Evolutionary conservation across 2,113 vertebrate genomes (phyloP), one percentile per base, ranked within the genome.

Genomic region (Sturnus vulgaris): DNA sequence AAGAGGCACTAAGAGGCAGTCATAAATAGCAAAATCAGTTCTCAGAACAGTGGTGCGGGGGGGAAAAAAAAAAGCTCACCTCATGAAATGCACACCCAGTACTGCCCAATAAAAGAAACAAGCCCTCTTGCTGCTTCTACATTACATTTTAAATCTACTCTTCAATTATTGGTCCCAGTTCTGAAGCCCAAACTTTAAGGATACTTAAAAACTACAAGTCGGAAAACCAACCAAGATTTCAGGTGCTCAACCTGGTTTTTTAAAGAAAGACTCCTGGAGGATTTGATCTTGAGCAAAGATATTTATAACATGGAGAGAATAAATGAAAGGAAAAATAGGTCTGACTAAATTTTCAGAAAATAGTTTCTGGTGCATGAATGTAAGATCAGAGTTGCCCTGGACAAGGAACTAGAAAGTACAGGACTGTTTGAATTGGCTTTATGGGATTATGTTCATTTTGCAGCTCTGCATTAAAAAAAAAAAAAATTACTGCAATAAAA

Each of bases 1-100:
- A 72, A 53, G 8, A 86, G 27, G 55, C n/a, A 89, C 50, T 71
- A 47, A 59, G 40, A 68, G 71, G 12, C 0, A 3, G 42, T 28
- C 73, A 85, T 42, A 88, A 92, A 80, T 14, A 88, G 40, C 11
- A 85, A 59, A 5, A 72, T 25, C 49, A 77, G 14, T 44, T 56
- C 40, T 61, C 49, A 64, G 23, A 81, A 82, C 5, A 35, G 30
- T 15, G 13, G 20, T 64, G 30, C 0, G 0, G 42, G 0, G 8
- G 0, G 9, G 42, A n/a, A 39, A n/a, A 22, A 30, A 28, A 35
- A 37, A 42, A 5, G 1, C 25, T 53, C 46, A 30, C 18, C 24
- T 66, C 7, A 21, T 64, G 60, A 88, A 92, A 80, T 16, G 40
- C 40, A 80, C 9, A 82, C 3, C 1, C 4, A 83, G 31, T 53